Percentiles rank a stretch among this genome's conserved stretches.
Conservation (phyloP, 2,797 vertebrate genomes). For the Scyliorhinus canicula region DNA sequence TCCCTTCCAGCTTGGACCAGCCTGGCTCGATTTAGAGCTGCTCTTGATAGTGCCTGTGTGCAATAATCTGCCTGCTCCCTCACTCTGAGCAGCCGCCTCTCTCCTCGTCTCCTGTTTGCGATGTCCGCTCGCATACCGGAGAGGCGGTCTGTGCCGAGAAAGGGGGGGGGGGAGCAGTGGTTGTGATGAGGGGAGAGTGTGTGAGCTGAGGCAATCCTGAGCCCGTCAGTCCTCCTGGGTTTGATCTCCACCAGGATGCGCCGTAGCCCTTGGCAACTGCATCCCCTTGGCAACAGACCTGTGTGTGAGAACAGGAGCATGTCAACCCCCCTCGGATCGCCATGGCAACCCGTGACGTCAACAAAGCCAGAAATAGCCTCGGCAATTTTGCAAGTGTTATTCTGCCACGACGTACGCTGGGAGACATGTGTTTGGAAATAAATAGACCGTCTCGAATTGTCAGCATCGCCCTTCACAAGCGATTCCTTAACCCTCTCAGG, state of each 20-base stretch:
- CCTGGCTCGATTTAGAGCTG: neutral
- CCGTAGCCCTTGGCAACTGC: neutral
- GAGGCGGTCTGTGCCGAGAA: neutral
- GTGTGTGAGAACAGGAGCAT: neutral
- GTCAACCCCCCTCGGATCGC: neutral
- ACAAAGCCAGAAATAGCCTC: neutral
- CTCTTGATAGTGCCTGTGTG: neutral
- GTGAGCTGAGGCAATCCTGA: neutral
- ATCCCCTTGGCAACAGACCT: conserved; percentile 1
- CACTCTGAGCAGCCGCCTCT: neutral
- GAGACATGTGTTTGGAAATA: too few species aligned
- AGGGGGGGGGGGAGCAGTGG: fast-evolving
- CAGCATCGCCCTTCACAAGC: too few species aligned
- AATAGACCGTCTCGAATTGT: too few species aligned
- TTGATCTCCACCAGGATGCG: neutral
- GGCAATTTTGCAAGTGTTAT: neutral
- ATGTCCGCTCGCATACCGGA: neutral
- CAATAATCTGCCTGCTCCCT: neutral
- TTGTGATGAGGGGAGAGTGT: neutral
- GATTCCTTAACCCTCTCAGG: neutral
- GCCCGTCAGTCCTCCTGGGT: neutral
- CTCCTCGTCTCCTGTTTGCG: neutral
- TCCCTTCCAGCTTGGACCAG: neutral
- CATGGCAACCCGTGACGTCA: conserved; percentile 23
- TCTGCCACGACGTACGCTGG: neutral